A percentile compares a stretch with the other conserved stretches of the same genome.
Conservation (phyloP, 2,888 invertebrate species). For the Idaea biselata region DNA sequence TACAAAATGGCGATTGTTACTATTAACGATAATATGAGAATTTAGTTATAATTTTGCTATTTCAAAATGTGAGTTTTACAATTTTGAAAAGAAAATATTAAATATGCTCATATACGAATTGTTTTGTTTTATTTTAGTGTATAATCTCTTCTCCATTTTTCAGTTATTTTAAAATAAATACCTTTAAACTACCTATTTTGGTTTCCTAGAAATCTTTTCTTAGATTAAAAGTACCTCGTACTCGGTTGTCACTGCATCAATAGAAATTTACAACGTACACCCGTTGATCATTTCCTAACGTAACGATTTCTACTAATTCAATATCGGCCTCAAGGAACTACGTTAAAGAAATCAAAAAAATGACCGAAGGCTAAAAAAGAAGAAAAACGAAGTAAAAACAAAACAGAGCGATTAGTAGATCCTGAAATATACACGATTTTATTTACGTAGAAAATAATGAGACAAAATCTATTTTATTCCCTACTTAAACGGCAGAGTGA, state of each 20-base stretch:
- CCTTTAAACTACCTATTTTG: too few relatives aligned
- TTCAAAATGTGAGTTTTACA: constrained; percentile 82
- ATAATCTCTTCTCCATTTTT: neutral
- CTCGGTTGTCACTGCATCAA: too few relatives aligned
- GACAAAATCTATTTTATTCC: constrained; percentile 8
- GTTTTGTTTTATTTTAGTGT: constrained; percentile 49
- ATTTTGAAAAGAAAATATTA: constrained; percentile 81
- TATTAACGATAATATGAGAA: constrained; percentile 77
- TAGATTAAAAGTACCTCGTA: neutral
- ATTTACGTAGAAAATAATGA: neutral
- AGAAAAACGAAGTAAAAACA: too few relatives aligned
- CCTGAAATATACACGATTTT: neutral
- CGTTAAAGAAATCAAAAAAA: too few relatives aligned
- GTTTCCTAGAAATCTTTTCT: neutral
- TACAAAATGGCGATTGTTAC: constrained; percentile 78
- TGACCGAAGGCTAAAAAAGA: too few relatives aligned
- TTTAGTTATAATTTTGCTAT: constrained; percentile 81
- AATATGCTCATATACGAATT: constrained; percentile 78
- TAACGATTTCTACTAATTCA: too few relatives aligned
- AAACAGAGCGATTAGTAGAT: too few relatives aligned
- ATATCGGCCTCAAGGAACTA: too few relatives aligned
- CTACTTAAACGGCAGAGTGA: constrained; percentile 3
- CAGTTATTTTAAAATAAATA: too few relatives aligned
- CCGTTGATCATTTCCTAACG: too few relatives aligned
- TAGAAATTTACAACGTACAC: too few relatives aligned